Evolutionary conservation across 2,113 vertebrate genomes (phyloP), one percentile per base, ranked within the genome.

Genomic region (Rynchops niger): DNA sequence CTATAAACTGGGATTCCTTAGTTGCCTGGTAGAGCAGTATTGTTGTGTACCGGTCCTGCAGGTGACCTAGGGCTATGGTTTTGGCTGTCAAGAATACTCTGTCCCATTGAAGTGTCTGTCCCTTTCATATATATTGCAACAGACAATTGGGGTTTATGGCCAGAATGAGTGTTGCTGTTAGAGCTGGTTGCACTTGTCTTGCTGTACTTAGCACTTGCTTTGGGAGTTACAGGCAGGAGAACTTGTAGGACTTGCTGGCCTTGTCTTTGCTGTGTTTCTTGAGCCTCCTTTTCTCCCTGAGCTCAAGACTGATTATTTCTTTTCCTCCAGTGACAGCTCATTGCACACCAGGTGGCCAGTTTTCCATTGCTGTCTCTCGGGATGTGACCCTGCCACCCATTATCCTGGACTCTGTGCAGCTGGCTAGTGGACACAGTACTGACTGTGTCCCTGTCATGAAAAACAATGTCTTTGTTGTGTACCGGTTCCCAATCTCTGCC

Each of bases 241-340:
- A 32, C 25, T 40, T 70, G 15, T 13, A 87, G 50, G 29, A 23
- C n/a, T 77, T 91, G 30, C 59, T 78, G 45, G 9, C 11, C 43
- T 67, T 62, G 19, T 69, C 32, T 79, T 84, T 40, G 8, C 69
- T 91, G 52, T 78, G 23, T 19, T 87, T 17, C 21, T 53, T 58
- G 21, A 45, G 9, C 21, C 22, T 81, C 16, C 36, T 69, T 77
- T 62, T 70, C 9, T 84, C 9, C 22, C n/a, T 55, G 11, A 58
- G 26, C 12, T 55, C 18, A 52, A 30, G 62, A 52, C 11, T 69
- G 23, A 38, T 40, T 58, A 0, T 40, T 3, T 29, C 4, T 86
- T 32, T 58, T 62, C 9, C 87, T 94, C 23, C 47, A 98, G 97
- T 98, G 82, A 98, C 98, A 47, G 94, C 97, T 21, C 97, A 42